Conservation (phyloP, 2,888 invertebrate species). For the Heliothis peltigera region DNA sequence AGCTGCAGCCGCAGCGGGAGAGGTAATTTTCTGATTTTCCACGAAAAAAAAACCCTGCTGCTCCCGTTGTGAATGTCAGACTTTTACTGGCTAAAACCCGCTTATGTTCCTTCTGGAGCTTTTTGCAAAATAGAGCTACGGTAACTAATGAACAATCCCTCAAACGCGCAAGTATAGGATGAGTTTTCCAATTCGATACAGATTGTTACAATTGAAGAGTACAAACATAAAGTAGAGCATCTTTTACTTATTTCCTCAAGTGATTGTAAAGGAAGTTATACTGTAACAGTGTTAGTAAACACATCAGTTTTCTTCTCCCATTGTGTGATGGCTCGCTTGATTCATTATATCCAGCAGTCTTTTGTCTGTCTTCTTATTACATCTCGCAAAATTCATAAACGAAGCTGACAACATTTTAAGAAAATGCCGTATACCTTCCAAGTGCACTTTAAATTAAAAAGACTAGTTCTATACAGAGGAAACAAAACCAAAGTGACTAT, state of each 20-base stretch:
- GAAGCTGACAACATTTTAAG: neutral
- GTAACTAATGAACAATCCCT: no score
- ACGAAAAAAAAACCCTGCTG: no score
- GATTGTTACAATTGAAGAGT: neutral
- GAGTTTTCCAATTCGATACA: neutral
- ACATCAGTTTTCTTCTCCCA: neutral
- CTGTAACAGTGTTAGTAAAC: constrained; percentile 29
- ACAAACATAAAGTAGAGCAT: neutral
- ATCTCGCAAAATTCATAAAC: neutral
- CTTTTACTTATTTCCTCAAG: neutral
- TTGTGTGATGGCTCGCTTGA: constrained; percentile 27
- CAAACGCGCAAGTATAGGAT: no score
- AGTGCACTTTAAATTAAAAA: neutral
- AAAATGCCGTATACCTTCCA: neutral
- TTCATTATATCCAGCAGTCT: constrained; percentile 15
- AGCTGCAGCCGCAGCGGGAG: no score
- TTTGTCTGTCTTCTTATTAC: constrained; percentile 7
- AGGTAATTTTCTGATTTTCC: no score
- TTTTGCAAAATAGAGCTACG: no score
- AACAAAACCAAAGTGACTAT: no score
- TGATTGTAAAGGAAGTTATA: constrained; percentile 16
- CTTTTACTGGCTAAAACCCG: no score
- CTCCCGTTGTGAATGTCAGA: no score
- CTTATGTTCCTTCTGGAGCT: no score
- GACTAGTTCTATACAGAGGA: neutral